Conservation (phyloP, 1,140 invertebrate genomes). For the Lepidurus arcticus region DNA sequence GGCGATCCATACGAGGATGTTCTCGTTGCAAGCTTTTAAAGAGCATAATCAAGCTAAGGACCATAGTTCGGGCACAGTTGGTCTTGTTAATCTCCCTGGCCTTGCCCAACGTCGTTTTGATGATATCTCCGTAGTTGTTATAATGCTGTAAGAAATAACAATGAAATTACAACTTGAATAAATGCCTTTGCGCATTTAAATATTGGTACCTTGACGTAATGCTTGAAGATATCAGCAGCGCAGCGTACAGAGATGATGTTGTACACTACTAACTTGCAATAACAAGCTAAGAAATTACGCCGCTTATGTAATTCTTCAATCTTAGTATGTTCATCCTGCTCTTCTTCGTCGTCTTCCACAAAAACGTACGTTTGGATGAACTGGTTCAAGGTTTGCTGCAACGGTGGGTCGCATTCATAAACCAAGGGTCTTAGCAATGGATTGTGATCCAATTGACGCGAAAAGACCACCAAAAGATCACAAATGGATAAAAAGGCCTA, state of each 20-base stretch:
- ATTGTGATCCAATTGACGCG: conserved; percentile 68
- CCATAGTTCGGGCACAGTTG: conserved; percentile 90
- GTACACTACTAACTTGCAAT: conserved; percentile 96
- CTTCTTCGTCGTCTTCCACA: conserved; percentile 73
- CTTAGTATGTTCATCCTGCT: conserved; percentile 77
- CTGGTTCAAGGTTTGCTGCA: conserved; percentile 76
- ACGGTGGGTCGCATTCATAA: conserved; percentile 70
- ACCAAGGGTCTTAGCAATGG: conserved; percentile 60
- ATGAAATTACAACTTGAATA: conserved; percentile 24
- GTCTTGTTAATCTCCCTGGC: conserved; percentile 96
- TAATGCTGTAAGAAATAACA: conserved; percentile 65
- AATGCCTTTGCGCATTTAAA: background rate
- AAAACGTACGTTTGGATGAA: conserved; percentile 95
- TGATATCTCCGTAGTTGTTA: conserved; percentile 99
- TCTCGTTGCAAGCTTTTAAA: conserved; percentile 65
- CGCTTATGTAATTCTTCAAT: conserved; percentile 95
- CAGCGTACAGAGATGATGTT: conserved; percentile 89
- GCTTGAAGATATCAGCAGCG: conserved; percentile 91
- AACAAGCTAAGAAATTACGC: conserved; percentile 90
- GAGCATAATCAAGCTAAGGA: conserved; percentile 78
- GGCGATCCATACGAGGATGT: conserved; percentile 56
- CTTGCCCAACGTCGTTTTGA: conserved; percentile 93
- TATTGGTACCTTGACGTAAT: conserved; percentile 81
- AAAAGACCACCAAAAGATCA: conserved; percentile 92
- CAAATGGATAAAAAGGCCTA: conserved; percentile 89